phyloP scores from a whole-genome alignment of 1,140 invertebrate species.

The Drosophila baimaii region DNA sequence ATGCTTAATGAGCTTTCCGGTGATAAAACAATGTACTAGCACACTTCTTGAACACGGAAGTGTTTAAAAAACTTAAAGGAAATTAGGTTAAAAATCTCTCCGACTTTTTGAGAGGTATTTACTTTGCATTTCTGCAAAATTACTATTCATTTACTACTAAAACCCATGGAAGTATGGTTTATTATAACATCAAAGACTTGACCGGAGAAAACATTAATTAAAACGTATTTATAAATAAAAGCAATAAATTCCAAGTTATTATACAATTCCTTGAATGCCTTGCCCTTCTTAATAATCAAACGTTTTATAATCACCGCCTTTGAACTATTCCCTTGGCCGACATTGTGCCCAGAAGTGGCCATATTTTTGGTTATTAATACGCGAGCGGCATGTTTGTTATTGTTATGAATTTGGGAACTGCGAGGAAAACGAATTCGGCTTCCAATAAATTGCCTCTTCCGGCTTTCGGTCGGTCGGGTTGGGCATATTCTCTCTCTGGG shows the following conservation, averaged over 20 bases:
- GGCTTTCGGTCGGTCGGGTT: slow-evolving; percentile 32
- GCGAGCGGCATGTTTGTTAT: slow-evolving; percentile 46
- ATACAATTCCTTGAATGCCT: too few species aligned
- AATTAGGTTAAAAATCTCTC: background rate
- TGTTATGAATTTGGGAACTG: slow-evolving; percentile 56
- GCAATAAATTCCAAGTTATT: too few species aligned
- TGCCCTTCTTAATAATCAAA: too few species aligned
- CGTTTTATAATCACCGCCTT: too few species aligned
- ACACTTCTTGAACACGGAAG: slow-evolving; percentile 6
- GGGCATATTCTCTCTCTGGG: background rate
- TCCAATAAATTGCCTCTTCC: slow-evolving; percentile 65
- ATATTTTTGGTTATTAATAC: slow-evolving; percentile 27
- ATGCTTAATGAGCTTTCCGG: background rate
- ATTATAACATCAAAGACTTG: too few species aligned
- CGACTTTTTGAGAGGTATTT: background rate
- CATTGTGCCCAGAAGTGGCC: background rate
- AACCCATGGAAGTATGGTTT: too few species aligned
- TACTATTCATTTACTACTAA: too few species aligned
- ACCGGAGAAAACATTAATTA: too few species aligned
- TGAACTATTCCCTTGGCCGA: background rate
- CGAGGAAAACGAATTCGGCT: slow-evolving; percentile 49
- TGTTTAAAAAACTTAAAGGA: background rate
- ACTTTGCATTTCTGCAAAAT: background rate
- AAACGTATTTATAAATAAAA: too few species aligned
- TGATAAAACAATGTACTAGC: background rate